Percentiles rank a stretch among this genome's conserved stretches.
Conservation (phyloP, 2,113 vertebrate species). For the Dipodomys merriami region DNA sequence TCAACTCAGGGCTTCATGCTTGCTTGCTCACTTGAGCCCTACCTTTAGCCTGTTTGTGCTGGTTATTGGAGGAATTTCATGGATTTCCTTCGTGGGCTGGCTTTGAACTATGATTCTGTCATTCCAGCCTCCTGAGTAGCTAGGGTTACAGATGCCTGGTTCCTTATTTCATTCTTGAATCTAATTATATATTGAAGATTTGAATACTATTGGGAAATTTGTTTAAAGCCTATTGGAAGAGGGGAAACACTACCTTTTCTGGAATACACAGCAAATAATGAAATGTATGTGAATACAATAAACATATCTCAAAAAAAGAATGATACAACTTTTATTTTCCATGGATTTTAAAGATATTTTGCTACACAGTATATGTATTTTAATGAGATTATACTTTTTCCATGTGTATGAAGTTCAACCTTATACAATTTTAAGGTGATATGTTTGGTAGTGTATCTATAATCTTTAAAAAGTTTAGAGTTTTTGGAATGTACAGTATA, state of each 20-base stretch:
- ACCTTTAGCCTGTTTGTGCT: background rate
- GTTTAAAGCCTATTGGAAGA: constrained; percentile 1
- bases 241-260: constrained; percentile 30
- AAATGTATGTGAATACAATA: constrained; percentile 64
- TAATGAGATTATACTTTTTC: constrained; percentile 92
- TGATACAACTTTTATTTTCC: constrained; percentile 99
- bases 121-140: background rate
- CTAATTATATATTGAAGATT: background rate
- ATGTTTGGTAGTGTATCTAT: constrained; percentile 96
- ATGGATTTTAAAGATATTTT: constrained; percentile 91
- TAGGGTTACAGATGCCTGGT: background rate
- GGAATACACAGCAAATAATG: constrained; percentile 45
- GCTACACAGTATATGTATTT: constrained; percentile 94
- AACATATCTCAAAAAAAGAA: constrained; percentile 88
- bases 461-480: constrained; percentile 94
- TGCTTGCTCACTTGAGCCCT: too few species aligned
- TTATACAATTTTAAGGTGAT: constrained; percentile 96
- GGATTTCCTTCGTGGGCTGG: too few species aligned
- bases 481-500: constrained; percentile 99
- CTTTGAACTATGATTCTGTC: too few species aligned
- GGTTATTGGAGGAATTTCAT: too few species aligned
- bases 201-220: constrained; percentile 11
- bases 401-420: constrained; percentile 88
- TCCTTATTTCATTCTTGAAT: constrained; percentile 38
- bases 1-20: too few species aligned